Evolutionary conservation across 2,113 vertebrate genomes (phyloP).

Genomic region (Oceanodroma tethys): DNA sequence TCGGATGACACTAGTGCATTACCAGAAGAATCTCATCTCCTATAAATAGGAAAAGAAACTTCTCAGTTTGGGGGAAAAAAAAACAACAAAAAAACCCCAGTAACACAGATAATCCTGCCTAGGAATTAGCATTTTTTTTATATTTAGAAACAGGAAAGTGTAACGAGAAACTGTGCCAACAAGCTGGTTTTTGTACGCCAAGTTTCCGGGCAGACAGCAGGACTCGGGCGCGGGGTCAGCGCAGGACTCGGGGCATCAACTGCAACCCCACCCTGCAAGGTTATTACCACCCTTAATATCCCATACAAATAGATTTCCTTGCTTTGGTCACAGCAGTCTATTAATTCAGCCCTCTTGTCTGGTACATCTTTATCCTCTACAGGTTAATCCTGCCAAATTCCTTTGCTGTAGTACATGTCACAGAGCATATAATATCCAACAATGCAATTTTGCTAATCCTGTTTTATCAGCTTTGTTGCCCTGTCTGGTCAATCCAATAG

Average conservation of each 20-base stretch:
- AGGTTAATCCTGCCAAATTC: slow-evolving; percentile 84
- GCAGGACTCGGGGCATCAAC: background rate
- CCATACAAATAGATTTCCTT: slow-evolving; percentile 70
- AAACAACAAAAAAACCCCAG: background rate
- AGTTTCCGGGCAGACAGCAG: background rate
- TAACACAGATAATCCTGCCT: background rate
- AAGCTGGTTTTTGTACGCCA: background rate
- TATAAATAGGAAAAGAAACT: background rate
- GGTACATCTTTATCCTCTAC: slow-evolving; percentile 76
- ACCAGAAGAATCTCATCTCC: background rate
- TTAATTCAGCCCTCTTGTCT: slow-evolving; percentile 78
- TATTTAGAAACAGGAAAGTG: background rate
- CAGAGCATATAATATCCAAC: slow-evolving; percentile 78
- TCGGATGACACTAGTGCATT: background rate
- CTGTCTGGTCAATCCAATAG: slow-evolving; percentile 80
- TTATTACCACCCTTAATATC: slow-evolving; percentile 55
- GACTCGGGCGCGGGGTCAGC: accelerated
- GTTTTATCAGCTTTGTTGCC: slow-evolving; percentile 80
- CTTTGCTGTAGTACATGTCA: slow-evolving; percentile 73
- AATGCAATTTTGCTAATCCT: slow-evolving; percentile 82
- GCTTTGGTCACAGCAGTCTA: slow-evolving; percentile 68
- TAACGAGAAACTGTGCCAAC: accelerated
- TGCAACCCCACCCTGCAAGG: background rate
- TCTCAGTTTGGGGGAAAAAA: background rate
- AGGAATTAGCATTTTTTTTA: background rate